Base-by-base conservation (phyloP, 2,797 vertebrate genomes). In the Neopelma chrysocephalum region DNA sequence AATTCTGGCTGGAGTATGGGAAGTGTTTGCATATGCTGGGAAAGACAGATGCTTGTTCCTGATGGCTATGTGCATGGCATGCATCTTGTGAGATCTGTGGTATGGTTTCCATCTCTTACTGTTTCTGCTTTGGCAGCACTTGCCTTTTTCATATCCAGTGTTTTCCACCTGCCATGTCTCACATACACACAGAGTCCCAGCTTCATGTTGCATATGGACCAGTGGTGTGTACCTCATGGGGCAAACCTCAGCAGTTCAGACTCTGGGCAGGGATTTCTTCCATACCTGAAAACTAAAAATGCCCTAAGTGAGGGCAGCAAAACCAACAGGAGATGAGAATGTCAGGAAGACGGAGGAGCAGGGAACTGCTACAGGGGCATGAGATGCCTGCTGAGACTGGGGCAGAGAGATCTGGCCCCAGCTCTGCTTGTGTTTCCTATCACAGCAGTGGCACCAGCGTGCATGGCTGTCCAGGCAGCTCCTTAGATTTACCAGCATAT, bases 351-450 rank as follows among this genome's bases (percentile, higher is more conserved):
- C 8, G 20, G 32, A 77, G 42, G 16, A 50, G 9, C 16, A 48
- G n/a, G 3, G 7, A 0, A 0, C 22, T 53, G 29, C 27, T 43
- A 8, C 1, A 0, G 26, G 47, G 10, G 3, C 14, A 34, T 0
- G 1, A 10, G 13, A 32, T 47, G 10, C 16, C 66, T 66, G 25
- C 48, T 5, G n/a, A 51, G n/a, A 79, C 9, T 12, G 8, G 27
- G 14, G 36, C 42, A 78, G 47, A 27, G 26, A 54, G 4, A 10
- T 66, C 27, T 90, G 32, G 27, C 36, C 21, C n/a, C 3, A 2
- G 12, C 8, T 73, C 15, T 34, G 10, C 26, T 78, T 23, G 9
- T 43, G 25, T 50, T 54, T 65, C 8, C 61, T 43, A 14, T 34
- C 0, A 0, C 32, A 78, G 27, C 8, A 36, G 54, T 3, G 4